Percentiles rank a stretch among this genome's conserved stretches.
phyloP scores from a whole-genome alignment of 1,140 invertebrate genomes.

The Oncopodura yosiiana region DNA sequence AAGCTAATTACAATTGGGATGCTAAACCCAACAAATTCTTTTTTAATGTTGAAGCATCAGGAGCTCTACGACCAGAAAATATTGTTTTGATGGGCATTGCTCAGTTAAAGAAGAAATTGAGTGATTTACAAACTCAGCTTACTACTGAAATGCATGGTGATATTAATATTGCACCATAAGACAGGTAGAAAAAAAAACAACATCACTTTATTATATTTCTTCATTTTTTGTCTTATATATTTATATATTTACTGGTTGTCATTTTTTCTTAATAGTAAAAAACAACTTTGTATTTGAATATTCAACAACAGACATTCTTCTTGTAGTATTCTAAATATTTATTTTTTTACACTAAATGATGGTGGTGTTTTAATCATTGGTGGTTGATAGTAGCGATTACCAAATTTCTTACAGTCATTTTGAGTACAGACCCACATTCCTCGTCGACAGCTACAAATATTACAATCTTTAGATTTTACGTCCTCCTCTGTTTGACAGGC shows the following conservation, averaged over 20 bases:
- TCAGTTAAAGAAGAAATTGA: conserved; percentile 88
- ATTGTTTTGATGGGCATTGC: conserved; percentile 91
- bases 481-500: conserved; percentile 28
- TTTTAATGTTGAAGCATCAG: conserved; percentile 91
- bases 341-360: too few species aligned
- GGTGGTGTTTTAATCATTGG: too few species aligned
- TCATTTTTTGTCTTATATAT: too few species aligned
- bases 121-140: conserved; percentile 85
- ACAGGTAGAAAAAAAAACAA: too few species aligned
- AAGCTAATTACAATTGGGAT: conserved; percentile 86
- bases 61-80: conserved; percentile 89
- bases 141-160: conserved; percentile 78
- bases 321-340: neutral
- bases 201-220: too few species aligned
- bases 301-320: too few species aligned
- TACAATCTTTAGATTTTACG: conserved; percentile 31
- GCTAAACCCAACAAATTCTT: conserved; percentile 96
- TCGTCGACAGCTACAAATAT: conserved; percentile 24
- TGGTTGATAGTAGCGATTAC: conserved; percentile 18
- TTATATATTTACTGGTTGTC: too few species aligned
- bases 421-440: conserved; percentile 30
- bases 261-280: too few species aligned
- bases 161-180: too few species aligned
- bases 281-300: too few species aligned
- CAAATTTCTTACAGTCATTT: conserved; percentile 29